Base-by-base conservation (phyloP, 2,888 invertebrate genomes). In the Digitonthophagus gazella region DNA sequence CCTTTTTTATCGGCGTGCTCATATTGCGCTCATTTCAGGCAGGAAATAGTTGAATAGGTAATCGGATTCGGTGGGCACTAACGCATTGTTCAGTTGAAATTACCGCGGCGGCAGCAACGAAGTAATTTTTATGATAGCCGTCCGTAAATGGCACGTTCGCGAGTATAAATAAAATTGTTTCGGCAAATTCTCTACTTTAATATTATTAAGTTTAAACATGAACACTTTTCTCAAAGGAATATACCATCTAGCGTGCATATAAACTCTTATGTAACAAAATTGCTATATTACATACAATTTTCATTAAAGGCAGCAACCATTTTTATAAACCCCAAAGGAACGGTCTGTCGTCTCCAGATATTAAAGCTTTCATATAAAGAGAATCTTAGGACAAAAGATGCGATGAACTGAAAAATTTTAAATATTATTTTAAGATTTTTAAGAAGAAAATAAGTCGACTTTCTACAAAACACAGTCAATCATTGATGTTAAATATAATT, bases 1-100 rank as follows among this genome's bases (percentile, higher is more conserved):
- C 28, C n/a, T 44, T 44, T 44, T 44, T 44, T 44, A 44, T 44
- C 28, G 28, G 28, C 3, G 8, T 6, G 11, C 28, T 44, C 28
- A 44, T 44, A 44, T 44, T 44, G 28, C 28, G 28, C 28, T 44
- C 28, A 44, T 61, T 61, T 61, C 20, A 61, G 20, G n/a, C 61
- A 18, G 61, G 61, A 61, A 61, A 61, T 61, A 61, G 61, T 61
- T 61, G 18, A 20, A 61, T 19, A 61, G 8, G 19, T 61, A 61
- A 61, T 61, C 61, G 18, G 61, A 18, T 61, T 6, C 19, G 19
- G n/a, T 57, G 15, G 57, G 15, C 8, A 61, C 6, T 16, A 61
- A 44, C 28, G 28, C 28, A 44, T 44, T 44, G 28, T 44, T 44
- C 28, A 44, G 28, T 44, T 11, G 11, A 44, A 44, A 44, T 44